Evolutionary conservation across 2,797 vertebrate genomes (phyloP).

Genomic region (Oophaga sylvatica): DNA sequence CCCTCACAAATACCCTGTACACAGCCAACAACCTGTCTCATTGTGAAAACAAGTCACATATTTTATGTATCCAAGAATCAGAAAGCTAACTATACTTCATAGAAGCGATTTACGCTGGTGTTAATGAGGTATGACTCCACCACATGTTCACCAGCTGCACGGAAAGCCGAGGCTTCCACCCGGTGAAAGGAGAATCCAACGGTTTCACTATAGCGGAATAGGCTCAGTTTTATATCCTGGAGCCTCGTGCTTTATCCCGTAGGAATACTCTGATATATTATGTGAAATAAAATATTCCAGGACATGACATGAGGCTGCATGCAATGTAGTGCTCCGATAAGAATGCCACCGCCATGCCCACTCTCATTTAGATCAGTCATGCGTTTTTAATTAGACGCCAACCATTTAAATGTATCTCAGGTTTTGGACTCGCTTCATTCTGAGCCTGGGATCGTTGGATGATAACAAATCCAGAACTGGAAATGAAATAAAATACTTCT

Average conservation of each 20-base stretch:
- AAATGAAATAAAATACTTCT: slow-evolving; percentile 5
- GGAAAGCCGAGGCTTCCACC: slow-evolving; percentile 25
- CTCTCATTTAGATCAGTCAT: neutral
- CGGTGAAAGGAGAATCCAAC: neutral
- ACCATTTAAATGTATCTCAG: neutral
- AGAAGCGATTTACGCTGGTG: slow-evolving; percentile 56
- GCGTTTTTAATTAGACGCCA: neutral
- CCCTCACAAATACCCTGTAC: neutral
- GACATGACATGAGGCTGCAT: neutral
- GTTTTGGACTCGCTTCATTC: neutral
- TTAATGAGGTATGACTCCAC: slow-evolving; percentile 64
- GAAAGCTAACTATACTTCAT: slow-evolving; percentile 49
- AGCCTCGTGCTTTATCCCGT: neutral
- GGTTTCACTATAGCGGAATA: neutral
- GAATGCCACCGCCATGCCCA: neutral
- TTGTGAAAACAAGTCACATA: slow-evolving; percentile 34
- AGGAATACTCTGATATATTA: neutral
- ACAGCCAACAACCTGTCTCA: slow-evolving; percentile 2
- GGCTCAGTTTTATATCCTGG: neutral
- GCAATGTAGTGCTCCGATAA: neutral
- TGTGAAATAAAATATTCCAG: neutral
- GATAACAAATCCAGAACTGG: slow-evolving; percentile 37
- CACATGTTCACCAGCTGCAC: slow-evolving; percentile 56
- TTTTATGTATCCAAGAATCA: slow-evolving; percentile 53
- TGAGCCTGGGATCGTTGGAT: slow-evolving; percentile 8